These are phyloP conservation scores for Nilaparvata lugens DNA, from an alignment of 1,140 invertebrate genomes.

Conservation along the genomic window DNA sequence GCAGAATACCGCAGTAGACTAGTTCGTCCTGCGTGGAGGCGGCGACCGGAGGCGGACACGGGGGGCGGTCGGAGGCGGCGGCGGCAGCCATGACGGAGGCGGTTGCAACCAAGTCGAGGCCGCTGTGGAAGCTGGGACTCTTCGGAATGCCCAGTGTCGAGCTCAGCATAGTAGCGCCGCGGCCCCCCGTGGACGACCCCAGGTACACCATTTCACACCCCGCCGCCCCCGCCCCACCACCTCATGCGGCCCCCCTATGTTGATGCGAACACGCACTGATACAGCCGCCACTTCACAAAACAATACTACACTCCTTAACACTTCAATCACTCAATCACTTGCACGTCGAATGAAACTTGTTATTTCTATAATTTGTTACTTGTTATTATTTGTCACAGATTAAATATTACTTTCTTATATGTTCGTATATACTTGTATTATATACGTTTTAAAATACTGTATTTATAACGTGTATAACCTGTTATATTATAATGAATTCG, in stretches of 20 bases:
- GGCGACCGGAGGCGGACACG: too few relatives aligned
- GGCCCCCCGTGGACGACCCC: not conserved
- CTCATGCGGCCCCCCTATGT: not conserved
- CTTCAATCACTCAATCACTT: too few relatives aligned
- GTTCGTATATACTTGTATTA: too few relatives aligned
- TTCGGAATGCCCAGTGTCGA: constrained; percentile 58
- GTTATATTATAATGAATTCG: too few relatives aligned
- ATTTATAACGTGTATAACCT: too few relatives aligned
- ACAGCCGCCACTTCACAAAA: not conserved
- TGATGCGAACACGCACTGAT: too few relatives aligned
- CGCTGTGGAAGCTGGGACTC: constrained; percentile 75
- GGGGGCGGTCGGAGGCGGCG: not conserved
- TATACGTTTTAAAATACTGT: too few relatives aligned
- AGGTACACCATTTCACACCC: constrained; percentile 25
- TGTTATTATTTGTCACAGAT: too few relatives aligned
- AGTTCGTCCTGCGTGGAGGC: constrained; percentile 5
- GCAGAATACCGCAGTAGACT: constrained; percentile 13
- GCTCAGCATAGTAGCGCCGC: constrained; percentile 7
- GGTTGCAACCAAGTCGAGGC: constrained; percentile 59
- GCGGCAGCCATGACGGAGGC: constrained; percentile 1
- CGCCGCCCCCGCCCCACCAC: not conserved
- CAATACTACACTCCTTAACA: too few relatives aligned
- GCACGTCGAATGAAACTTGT: too few relatives aligned
- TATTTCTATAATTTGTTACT: too few relatives aligned
- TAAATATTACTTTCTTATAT: too few relatives aligned